phyloP scores from a whole-genome alignment of 2,797 vertebrate species.

The Esox lucius region DNA sequence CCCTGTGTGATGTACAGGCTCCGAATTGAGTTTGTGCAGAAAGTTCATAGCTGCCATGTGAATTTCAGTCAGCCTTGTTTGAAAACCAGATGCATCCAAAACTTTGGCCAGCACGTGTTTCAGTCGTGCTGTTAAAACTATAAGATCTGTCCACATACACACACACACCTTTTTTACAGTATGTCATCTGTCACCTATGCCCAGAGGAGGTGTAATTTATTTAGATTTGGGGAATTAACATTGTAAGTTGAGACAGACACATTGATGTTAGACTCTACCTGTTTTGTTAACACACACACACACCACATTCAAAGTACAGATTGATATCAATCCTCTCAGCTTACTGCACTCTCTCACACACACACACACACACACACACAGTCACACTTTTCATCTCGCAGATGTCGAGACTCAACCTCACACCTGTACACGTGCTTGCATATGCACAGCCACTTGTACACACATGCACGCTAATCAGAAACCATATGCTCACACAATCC shows the following conservation, averaged over 20 bases:
- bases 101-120: too few relatives aligned
- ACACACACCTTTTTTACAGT: not conserved
- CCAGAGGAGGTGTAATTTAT: constrained; percentile 11
- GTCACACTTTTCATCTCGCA: not conserved
- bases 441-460: not conserved
- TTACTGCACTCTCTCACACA: not conserved
- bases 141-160: not conserved
- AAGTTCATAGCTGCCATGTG: too few relatives aligned
- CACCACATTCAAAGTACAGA: too few relatives aligned
- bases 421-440: not conserved
- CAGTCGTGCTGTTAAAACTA: too few relatives aligned
- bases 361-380: constrained; percentile 17
- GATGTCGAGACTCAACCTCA: not conserved
- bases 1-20: too few relatives aligned
- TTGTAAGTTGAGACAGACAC: constrained; percentile 1
- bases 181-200: too few relatives aligned
- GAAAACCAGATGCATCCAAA: too few relatives aligned
- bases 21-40: too few relatives aligned
- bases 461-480: constrained; percentile 17
- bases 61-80: too few relatives aligned
- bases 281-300: constrained; percentile 7
- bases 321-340: too few relatives aligned
- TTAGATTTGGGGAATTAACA: constrained; percentile 18
- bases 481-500: not conserved
- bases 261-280: constrained; percentile 13